Conservation (phyloP, 2,113 vertebrate species). For the Chamaea fasciata region DNA sequence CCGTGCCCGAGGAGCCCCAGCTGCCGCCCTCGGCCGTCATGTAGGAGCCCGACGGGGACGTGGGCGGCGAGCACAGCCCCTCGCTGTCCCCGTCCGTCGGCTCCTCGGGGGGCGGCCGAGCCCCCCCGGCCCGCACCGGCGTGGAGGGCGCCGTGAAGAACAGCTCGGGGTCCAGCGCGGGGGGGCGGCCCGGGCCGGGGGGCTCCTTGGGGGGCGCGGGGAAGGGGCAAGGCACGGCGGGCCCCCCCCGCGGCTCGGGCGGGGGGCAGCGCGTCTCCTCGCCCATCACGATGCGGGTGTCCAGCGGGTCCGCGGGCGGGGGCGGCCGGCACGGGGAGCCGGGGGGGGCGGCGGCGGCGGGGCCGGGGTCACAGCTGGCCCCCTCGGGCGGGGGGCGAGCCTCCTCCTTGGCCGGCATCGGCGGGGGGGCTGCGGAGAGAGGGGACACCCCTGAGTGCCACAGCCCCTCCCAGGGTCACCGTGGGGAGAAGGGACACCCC, state of each 20-base stretch:
- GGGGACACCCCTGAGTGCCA: no score
- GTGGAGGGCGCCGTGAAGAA: constrained; percentile 93
- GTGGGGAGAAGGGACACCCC: no score
- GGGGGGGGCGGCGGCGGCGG: background rate
- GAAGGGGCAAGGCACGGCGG: background rate
- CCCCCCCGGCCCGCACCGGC: constrained; percentile 76
- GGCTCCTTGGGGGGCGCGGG: no score
- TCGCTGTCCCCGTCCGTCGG: constrained; percentile 58
- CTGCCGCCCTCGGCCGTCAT: constrained; percentile 92
- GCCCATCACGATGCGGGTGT: background rate
- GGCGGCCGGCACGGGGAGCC: background rate
- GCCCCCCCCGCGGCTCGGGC: background rate
- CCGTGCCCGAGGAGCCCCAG: constrained; percentile 86
- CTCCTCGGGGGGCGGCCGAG: constrained; percentile 70
- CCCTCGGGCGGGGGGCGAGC: background rate
- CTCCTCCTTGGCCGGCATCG: background rate
- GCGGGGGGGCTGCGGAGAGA: no score
- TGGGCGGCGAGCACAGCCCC: constrained; percentile 82
- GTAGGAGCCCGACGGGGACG: constrained; percentile 92
- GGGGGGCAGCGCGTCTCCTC: background rate
- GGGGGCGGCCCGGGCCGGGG: no score
- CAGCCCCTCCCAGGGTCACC: no score
- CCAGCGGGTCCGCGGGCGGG: background rate
- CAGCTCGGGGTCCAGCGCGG: constrained; percentile 76
- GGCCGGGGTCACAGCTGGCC: background rate